Base-by-base conservation (phyloP, 2,113 vertebrate genomes). In the Perca flavescens region DNA sequence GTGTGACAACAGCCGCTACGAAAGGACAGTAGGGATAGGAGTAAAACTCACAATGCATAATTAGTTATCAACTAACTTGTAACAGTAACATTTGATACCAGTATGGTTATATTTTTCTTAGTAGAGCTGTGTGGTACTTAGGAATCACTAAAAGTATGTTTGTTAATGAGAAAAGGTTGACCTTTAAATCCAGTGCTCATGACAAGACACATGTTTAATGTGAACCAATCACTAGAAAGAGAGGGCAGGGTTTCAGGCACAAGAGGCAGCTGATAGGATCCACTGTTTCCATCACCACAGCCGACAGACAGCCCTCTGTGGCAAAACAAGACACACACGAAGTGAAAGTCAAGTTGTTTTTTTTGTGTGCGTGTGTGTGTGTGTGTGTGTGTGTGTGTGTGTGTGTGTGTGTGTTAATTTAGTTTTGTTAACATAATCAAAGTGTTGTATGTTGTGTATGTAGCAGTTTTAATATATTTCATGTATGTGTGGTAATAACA, bases 1-100 rank as follows among this genome's bases (percentile, higher is more conserved):
- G 52, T 82, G 80, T 62, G 75, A 89, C 31, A 50, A 47, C 68
- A 82, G 65, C 52, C 57, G 14, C 80, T 31, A 83, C 80, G 85
- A 86, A 81, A 71, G 36, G 69, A 73, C 76, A 80, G 85, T 52
- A 74, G 65, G 52, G 68, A 73, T n/a, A n/a, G 56, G 60, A 81
- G 54, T 62, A 58, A 79, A 79, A 50, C 53, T 86, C 67, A 53
- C 65, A 68, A 12, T 43, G 62, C 68, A 77, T 85, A 77, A 85
- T 80, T 66, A 67, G 56, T 62, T 57, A 65, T 58, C 50, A 31
- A 31, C 54, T 28, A 34, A 65, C 52, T 63, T 40, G 22, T 46
- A 60, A 60, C 6, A 0, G 9, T 11, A 14, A 19, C 34, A 67
- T 49, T 46, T 40, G 1, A 67, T 40, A 58, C 1, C 31, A 78